These are phyloP conservation scores for Tortricodes alternella DNA, from an alignment of 2,888 invertebrate species.

Conservation along the genomic window DNA sequence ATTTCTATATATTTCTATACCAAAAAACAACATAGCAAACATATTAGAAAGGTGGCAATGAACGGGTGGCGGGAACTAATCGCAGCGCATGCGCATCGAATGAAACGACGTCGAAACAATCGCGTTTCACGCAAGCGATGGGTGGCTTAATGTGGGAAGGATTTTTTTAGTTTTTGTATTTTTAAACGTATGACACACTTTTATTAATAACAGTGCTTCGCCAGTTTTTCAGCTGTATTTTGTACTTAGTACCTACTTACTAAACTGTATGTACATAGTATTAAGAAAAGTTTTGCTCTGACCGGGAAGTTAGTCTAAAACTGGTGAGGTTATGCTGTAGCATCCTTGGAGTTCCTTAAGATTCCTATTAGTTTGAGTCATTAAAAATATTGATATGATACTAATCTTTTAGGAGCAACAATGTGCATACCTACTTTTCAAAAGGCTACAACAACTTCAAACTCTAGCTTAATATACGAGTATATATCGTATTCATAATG, in stretches of 20 bases:
- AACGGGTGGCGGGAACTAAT: conserved; percentile 72
- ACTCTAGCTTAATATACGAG: not conserved
- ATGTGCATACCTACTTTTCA: too few species aligned
- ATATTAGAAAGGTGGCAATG: conserved; percentile 69
- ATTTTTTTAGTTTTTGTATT: conserved; percentile 2
- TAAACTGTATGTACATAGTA: too few species aligned
- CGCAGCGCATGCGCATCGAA: conserved; percentile 70
- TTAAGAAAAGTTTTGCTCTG: too few species aligned
- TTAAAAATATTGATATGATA: too few species aligned
- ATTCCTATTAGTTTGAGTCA: too few species aligned
- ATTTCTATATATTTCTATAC: not conserved
- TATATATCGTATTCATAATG: conserved; percentile 31
- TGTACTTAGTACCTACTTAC: not conserved
- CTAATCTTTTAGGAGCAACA: too few species aligned
- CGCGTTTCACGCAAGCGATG: conserved; percentile 59
- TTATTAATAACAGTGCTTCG: not conserved
- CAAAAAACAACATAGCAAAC: conserved; percentile 38
- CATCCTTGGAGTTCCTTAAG: too few species aligned
- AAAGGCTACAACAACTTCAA: too few species aligned
- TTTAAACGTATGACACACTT: not conserved
- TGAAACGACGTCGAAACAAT: conserved; percentile 70
- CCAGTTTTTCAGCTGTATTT: not conserved
- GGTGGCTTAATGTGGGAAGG: conserved; percentile 48
- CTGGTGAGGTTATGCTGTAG: too few species aligned
- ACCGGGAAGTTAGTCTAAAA: too few species aligned